Evolutionary conservation across 2,888 invertebrate genomes (phyloP), one percentile per base, ranked within the genome.

Genomic region (Volucella bombylans): DNA sequence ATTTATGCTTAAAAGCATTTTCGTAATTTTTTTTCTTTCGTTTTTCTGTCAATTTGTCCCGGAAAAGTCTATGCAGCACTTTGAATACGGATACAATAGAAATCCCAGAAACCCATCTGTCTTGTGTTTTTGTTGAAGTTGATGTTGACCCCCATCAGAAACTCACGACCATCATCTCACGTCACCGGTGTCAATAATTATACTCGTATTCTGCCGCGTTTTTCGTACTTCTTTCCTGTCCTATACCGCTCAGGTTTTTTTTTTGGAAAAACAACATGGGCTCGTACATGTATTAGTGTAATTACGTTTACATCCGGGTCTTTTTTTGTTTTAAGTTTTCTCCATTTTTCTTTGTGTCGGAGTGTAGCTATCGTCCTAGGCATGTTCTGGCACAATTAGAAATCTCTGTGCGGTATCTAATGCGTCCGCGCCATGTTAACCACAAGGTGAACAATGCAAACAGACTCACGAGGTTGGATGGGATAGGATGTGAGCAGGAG

Each of bases 291-390:
- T 55, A 82, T 77, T 77, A 72, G 72, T 23, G 71, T 82, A 77
- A 82, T 82, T 82, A 82, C 77, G 72, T 77, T 82, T 82, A 82
- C 82, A 77, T 82, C 82, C 82, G 82, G 82, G 67, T 77, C n/a
- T 49, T 12, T 12, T 52, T 11, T 50, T 11, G 57, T 15, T 39
- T 6, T 49, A 54, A 15, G 31, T 6, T 31, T 45, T 10, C 49
- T 1, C 39, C 49, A 14, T 52, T 41, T 49, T 15, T 47, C 23
- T 71, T 43, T 55, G 23, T 57, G 45, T 39, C 8, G 14, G 50
- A 18, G n/a, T 50, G 18, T 14, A 11, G 45, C 15, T 43, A 57
- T n/a, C n/a, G 12, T 72, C 64, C 73, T 73, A 65, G 57, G 55
- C 72, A 50, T 78, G 69, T 52, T 67, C 47, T 52, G 47, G 41